Evolutionary conservation across 2,888 invertebrate species (phyloP).

Genomic region (Catotricha subobsoleta): DNA sequence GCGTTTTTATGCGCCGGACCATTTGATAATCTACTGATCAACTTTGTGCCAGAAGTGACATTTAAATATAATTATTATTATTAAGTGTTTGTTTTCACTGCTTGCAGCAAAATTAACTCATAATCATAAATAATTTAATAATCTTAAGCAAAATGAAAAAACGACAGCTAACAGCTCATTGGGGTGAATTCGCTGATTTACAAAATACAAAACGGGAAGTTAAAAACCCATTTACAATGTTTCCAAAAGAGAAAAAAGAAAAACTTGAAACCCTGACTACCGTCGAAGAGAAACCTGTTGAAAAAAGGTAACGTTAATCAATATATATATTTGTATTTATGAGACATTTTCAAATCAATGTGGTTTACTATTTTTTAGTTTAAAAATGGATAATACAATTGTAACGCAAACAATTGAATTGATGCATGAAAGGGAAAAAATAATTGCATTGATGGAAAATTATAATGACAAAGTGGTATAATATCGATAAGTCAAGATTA

Average conservation of each 20-base stretch:
- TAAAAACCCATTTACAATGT: neutral
- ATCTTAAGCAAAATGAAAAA: too few species aligned
- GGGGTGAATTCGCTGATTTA: constrained; percentile 15
- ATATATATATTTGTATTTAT: neutral
- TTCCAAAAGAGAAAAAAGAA: neutral
- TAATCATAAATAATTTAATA: too few species aligned
- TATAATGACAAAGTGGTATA: constrained; percentile 27
- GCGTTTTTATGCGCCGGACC: too few species aligned
- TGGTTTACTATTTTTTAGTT: neutral
- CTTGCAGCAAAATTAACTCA: too few species aligned
- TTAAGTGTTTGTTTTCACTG: too few species aligned
- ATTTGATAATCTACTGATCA: too few species aligned
- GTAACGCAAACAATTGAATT: constrained; percentile 29
- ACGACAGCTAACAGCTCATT: constrained; percentile 9
- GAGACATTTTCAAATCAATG: neutral
- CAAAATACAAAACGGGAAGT: constrained; percentile 10
- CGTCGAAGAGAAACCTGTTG: neutral
- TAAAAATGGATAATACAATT: constrained; percentile 23
- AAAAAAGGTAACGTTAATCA: neutral
- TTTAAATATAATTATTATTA: too few species aligned
- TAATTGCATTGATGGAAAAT: constrained; percentile 26
- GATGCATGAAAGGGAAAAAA: constrained; percentile 28
- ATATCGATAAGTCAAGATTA: neutral
- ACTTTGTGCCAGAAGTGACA: too few species aligned
- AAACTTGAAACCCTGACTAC: neutral